phyloP scores from a whole-genome alignment of 1,140 invertebrate genomes.

The Spodoptera frugiperda region DNA sequence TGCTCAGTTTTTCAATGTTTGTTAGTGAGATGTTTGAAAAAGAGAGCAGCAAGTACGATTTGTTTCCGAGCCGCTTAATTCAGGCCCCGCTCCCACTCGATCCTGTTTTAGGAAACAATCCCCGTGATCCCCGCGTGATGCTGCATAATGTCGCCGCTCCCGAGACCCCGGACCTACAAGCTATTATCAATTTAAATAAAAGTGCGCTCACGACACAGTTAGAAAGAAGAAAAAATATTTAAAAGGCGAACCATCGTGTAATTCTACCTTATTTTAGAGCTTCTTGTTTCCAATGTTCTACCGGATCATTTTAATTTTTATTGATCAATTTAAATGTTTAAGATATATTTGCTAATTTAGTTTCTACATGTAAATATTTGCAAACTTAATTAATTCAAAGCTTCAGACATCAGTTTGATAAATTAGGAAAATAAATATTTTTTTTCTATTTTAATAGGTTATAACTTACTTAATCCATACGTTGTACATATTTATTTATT shows the following conservation, averaged over 20 bases:
- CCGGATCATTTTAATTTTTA: not conserved
- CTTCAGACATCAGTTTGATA: no score
- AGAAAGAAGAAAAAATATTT: conserved; percentile 41
- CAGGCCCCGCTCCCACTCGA: conserved; percentile 72
- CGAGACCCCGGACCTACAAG: conserved; percentile 61
- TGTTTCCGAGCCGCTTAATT: conserved; percentile 73
- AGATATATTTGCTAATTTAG: no score
- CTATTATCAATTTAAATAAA: conserved; percentile 75
- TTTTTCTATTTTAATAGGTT: no score
- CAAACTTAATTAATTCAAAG: not conserved
- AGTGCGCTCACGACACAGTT: conserved; percentile 50
- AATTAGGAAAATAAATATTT: no score
- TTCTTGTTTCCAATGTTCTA: conserved; percentile 10
- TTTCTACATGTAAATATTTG: no score
- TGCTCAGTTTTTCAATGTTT: not conserved
- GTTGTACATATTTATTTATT: no score
- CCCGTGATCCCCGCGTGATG: conserved; percentile 82
- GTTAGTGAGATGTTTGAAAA: conserved; percentile 33
- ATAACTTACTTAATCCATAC: no score
- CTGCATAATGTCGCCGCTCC: conserved; percentile 77
- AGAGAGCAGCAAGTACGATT: conserved; percentile 34
- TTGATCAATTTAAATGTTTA: not conserved
- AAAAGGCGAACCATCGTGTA: conserved; percentile 6
- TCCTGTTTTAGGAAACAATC: conserved; percentile 84
- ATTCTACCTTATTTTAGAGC: not conserved